Evolutionary conservation across 2,113 vertebrate genomes (phyloP).

Genomic region (Pica pica): DNA sequence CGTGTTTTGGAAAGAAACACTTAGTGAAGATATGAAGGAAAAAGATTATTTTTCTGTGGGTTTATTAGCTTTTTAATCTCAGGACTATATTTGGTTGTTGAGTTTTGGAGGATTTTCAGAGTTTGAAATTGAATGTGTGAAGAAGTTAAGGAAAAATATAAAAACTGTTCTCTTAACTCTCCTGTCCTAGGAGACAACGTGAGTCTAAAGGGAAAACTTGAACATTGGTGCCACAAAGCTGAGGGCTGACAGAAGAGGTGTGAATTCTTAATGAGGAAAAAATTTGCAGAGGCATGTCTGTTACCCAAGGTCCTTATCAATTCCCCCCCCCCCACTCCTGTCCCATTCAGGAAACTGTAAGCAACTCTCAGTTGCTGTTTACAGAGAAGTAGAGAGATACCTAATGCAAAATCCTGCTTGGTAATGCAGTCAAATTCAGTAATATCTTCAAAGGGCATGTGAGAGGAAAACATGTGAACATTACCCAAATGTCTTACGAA

Average conservation of each 20-base stretch:
- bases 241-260: not conserved
- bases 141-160: not conserved
- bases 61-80: not conserved
- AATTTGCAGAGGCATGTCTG: not conserved
- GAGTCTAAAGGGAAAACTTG: not conserved
- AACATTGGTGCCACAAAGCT: not conserved
- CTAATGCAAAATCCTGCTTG: not conserved
- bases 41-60: not conserved
- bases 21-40: not conserved
- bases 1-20: not conserved
- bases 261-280: not conserved
- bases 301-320: not conserved
- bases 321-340: not conserved
- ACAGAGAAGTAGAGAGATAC: not conserved
- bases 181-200: not conserved
- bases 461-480: not conserved
- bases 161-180: not conserved
- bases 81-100: not conserved
- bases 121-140: not conserved
- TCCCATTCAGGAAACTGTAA: not conserved
- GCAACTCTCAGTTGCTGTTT: not conserved
- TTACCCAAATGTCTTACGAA: not conserved
- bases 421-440: not conserved
- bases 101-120: not conserved
- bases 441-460: not conserved